Evolutionary conservation across 2,113 vertebrate genomes (phyloP).

Genomic region (Raja brachyura): DNA sequence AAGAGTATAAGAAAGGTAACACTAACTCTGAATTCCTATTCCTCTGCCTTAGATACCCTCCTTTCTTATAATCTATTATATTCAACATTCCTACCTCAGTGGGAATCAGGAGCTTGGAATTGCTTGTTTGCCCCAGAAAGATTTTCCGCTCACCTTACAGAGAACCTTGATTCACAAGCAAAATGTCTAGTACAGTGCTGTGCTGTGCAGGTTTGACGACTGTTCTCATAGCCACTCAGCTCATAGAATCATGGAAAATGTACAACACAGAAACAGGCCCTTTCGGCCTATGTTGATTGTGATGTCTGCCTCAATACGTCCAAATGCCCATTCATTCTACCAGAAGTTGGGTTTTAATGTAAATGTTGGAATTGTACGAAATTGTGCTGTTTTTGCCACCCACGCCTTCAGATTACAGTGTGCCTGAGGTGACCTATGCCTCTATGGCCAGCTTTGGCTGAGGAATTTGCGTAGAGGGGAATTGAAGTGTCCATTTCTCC

Average conservation of each 20-base stretch:
- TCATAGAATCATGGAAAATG: background rate
- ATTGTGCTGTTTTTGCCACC: background rate
- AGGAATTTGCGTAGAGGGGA: background rate
- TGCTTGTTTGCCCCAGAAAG: background rate
- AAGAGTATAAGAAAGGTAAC: background rate
- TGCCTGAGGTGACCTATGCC: background rate
- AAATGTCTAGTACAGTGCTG: background rate
- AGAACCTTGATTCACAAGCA: background rate
- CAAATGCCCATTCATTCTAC: background rate
- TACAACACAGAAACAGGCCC: too few relatives aligned
- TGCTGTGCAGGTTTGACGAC: background rate
- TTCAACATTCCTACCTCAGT: background rate
- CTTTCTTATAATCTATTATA: background rate
- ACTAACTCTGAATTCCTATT: background rate
- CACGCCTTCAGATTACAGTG: background rate
- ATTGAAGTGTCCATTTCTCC: background rate
- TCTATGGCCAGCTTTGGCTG: background rate
- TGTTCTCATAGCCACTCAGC: background rate
- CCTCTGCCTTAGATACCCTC: background rate
- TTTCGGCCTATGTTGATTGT: too few relatives aligned
- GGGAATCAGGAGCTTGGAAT: background rate
- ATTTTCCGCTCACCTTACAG: background rate
- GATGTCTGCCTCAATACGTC: too few relatives aligned
- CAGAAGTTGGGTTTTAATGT: background rate
- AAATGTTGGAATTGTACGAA: background rate